A percentile compares a stretch with the other conserved stretches of the same genome.
Evolutionary conservation across 2,113 vertebrate species (phyloP).

Genomic region (Arizona elegans): DNA sequence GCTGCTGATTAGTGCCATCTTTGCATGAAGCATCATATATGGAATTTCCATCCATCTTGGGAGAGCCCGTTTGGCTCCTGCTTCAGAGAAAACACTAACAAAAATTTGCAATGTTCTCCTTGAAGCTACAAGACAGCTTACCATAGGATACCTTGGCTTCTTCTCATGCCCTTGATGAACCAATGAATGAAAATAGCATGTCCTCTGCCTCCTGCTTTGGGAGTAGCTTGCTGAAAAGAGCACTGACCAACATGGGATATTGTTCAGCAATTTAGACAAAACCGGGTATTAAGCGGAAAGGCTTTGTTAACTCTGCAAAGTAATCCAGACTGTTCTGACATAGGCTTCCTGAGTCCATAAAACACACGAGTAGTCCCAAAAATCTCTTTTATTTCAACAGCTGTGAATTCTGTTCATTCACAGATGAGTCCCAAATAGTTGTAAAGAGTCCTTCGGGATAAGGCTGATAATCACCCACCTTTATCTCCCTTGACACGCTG

Average conservation of each 20-base stretch:
- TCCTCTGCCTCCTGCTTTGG: background rate
- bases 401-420: too few relatives aligned
- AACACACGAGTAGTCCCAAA: too few relatives aligned
- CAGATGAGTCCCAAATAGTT: too few relatives aligned
- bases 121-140: background rate
- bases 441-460: too few relatives aligned
- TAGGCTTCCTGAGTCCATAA: too few relatives aligned
- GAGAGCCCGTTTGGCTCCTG: background rate
- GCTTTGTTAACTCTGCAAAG: background rate
- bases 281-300: background rate
- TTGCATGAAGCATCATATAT: background rate
- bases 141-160: background rate
- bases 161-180: background rate
- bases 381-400: too few relatives aligned
- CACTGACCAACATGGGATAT: background rate
- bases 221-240: background rate
- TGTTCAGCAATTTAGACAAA: background rate
- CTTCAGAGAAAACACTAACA: background rate
- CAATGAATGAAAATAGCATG: background rate
- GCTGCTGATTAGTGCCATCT: background rate
- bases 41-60: background rate
- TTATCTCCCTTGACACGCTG: too few relatives aligned
- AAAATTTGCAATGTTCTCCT: background rate
- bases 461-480: too few relatives aligned
- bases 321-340: background rate